Base-by-base conservation (phyloP, 2,888 invertebrate species). In the Elmis aenea region DNA sequence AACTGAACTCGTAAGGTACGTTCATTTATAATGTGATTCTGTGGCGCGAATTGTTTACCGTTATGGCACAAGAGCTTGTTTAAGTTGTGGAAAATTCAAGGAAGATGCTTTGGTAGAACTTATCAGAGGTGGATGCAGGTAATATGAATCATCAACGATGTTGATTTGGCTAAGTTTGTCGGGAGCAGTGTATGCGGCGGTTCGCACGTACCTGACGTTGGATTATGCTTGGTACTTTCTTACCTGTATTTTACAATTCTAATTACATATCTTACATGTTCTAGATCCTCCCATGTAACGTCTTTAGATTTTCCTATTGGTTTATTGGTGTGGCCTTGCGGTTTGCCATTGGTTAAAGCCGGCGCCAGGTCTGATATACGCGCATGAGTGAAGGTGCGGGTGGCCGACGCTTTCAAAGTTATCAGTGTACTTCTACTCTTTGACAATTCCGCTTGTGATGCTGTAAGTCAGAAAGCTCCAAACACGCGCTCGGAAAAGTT, bases 301-400 rank as follows among this genome's bases (percentile, higher is more conserved):
- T 66, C 65, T 66, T 67, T 66, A 63, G 59, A 60, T 61, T 60
- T 60, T 62, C 61, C 63, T 53, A 66, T 66, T 66, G 66, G 66
- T 63, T 64, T 64, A 59, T 61, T 54, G 60, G 58, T 52, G 58
- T 55, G 54, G 55, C 59, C 55, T 58, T 64, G 61, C 50, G 61
- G 56, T 58, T 48, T 57, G 53, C 57, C 57, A 66, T 66, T 66
- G 66, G 66, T 55, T 54, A 53, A 46, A 51, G 46, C 50, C 51
- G 49, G 46, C 51, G 52, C 50, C 51, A 54, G 46, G 54, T 47
- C 44, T 48, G 46, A 52, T 45, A 51, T 60, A 44, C 50, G 64
- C 66, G 66, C 65, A 64, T 64, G 65, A 55, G 55, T 54, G 48
- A 52, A 61, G 59, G 57, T 59, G 55, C 51, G 56, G 51, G 50